Evolutionary conservation across 2,888 invertebrate species (phyloP).

Genomic region (Homarus gammarus): DNA sequence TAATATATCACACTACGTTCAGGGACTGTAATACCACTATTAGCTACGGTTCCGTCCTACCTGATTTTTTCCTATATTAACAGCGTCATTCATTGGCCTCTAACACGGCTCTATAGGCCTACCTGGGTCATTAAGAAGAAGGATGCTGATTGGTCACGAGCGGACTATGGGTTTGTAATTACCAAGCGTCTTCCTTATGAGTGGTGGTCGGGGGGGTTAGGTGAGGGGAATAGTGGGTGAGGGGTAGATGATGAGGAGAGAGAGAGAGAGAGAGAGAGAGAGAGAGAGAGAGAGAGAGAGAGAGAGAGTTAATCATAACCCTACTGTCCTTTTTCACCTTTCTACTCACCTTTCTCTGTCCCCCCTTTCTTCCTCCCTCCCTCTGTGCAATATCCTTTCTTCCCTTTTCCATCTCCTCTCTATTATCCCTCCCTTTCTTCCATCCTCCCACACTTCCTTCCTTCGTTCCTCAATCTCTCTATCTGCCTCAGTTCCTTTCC

Average conservation of each 20-base stretch:
- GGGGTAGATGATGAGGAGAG: background rate
- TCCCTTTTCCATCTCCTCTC: background rate
- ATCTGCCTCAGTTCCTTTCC: constrained; percentile 11
- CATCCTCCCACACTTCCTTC: constrained; percentile 22
- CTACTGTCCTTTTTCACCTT: background rate
- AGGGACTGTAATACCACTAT: too few relatives aligned
- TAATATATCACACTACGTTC: too few relatives aligned
- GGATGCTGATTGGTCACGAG: background rate
- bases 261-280: background rate
- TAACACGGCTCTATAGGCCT: background rate
- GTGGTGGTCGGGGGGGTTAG: background rate
- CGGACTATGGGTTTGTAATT: background rate
- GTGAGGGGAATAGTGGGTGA: background rate
- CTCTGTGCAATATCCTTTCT: background rate
- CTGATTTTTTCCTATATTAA: background rate
- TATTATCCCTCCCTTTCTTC: background rate
- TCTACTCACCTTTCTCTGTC: background rate
- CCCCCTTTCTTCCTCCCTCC: constrained; percentile 8
- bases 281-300: background rate
- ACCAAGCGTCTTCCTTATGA: background rate
- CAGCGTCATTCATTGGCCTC: background rate
- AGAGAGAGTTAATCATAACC: background rate
- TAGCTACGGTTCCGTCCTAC: too few relatives aligned
- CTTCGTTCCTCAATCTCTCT: constrained; percentile 5
- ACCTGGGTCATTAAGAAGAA: background rate